Evolutionary conservation across 2,113 vertebrate genomes (phyloP).

Genomic region (Gobiocypris rarus): DNA sequence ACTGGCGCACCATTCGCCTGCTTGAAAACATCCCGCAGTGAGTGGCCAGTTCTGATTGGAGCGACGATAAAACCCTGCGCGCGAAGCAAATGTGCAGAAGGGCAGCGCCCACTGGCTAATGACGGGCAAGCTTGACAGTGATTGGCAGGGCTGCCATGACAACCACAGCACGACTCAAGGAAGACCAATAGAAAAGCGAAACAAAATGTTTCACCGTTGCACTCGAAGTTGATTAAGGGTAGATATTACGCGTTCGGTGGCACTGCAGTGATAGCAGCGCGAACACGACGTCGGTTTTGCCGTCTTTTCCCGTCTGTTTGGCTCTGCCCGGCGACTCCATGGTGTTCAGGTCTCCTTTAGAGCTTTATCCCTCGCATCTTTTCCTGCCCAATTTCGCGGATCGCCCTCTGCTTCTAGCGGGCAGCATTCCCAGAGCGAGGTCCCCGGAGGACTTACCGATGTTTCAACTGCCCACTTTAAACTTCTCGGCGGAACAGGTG

Average conservation of each 20-base stretch:
- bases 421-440: constrained; percentile 76
- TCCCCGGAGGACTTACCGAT: constrained; percentile 89
- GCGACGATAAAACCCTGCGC: constrained; percentile 66
- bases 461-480: constrained; percentile 91
- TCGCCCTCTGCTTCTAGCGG: constrained; percentile 81
- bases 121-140: constrained; percentile 90
- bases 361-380: constrained; percentile 91
- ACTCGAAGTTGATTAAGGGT: constrained; percentile 88
- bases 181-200: constrained; percentile 93
- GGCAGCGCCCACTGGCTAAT: constrained; percentile 82
- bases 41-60: constrained; percentile 78
- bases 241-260: constrained; percentile 82
- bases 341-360: constrained; percentile 95
- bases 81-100: constrained; percentile 75
- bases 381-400: constrained; percentile 90
- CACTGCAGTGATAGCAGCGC: constrained; percentile 80
- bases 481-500: constrained; percentile 97
- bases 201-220: constrained; percentile 82
- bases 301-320: constrained; percentile 57
- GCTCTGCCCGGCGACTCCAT: constrained; percentile 78
- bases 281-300: constrained; percentile 71
- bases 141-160: constrained; percentile 92
- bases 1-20: constrained; percentile 67
- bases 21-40: constrained; percentile 77
- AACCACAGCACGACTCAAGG: constrained; percentile 85